A percentile compares a stretch with the other conserved stretches of the same genome.
Conservation (phyloP, 2,888 invertebrate genomes). For the Podabrus alpinus region DNA sequence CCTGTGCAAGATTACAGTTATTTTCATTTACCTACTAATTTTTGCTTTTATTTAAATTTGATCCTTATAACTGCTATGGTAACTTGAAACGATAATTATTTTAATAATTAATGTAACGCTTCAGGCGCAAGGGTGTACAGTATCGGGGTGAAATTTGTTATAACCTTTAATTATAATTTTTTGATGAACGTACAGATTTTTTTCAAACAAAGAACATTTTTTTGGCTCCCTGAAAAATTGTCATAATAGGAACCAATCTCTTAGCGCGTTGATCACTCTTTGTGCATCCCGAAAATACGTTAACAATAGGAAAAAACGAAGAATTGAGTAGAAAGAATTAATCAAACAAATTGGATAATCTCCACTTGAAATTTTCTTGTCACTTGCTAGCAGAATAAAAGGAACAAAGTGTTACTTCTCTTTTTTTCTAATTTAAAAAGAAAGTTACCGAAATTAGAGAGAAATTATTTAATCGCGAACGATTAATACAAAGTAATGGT, state of each 20-base stretch:
- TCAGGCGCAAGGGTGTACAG: not conserved
- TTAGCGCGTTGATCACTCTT: not conserved
- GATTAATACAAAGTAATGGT: not conserved
- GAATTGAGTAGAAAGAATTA: not conserved
- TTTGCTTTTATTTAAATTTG: not conserved
- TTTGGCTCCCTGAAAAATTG: not conserved
- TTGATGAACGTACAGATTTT: not conserved
- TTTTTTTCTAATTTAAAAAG: not conserved
- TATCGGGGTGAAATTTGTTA: not conserved
- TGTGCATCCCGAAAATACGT: not conserved
- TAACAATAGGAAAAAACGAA: not conserved
- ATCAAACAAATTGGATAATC: not conserved
- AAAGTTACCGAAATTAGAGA: not conserved
- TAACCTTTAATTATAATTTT: not conserved
- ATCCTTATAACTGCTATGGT: not conserved
- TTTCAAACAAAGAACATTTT: not conserved
- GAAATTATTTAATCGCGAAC: not conserved
- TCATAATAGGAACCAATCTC: not conserved
- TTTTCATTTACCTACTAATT: not conserved
- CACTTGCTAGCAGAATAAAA: not conserved
- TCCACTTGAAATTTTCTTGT: not conserved
- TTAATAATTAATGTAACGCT: not conserved
- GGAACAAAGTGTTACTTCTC: not conserved
- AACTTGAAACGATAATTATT: not conserved
- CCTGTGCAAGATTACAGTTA: not conserved